Evolutionary conservation across 2,113 vertebrate genomes (phyloP), one percentile per base, ranked within the genome.

Genomic region (Calyptommatus sinebrachiatus): DNA sequence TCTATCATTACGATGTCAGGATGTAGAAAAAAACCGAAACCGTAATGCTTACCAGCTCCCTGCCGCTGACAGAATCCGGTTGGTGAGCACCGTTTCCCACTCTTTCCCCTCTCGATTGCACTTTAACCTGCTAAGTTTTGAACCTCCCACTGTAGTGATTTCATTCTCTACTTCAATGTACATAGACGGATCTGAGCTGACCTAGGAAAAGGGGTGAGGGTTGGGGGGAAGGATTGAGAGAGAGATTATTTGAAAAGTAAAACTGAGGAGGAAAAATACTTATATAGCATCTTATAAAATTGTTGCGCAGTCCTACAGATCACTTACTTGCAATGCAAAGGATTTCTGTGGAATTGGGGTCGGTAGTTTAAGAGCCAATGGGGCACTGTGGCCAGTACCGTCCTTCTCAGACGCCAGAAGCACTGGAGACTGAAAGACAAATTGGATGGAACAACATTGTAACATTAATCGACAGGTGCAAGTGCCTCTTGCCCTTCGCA

Each of bases 141-240:
- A 94, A 8, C 97, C 96, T 0, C 95, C 96, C 0, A 96, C 96
- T 0, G 93, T 28, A 0, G 96, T 95, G 76, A 97, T 94, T 77
- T 99, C 98, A 71, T 99, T 99, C 91, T 99, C 98, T 89, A 99
- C 97, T 91, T 99, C 97, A 81, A 99, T 92, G 85, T 97, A 97
- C 91, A 98, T 95, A 0, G 97, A 94, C 1, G 97, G 97, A 78
- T 99, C 97, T 63, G 95, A 95, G 92, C 97, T 97, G 88, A 98
- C 89, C 97, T 98, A 79, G 57, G 92, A 79, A n/a, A 53, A 78
- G 50, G 35, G 35, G 35, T 2, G 35, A 41, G 35, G 35, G 35
- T 41, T 41, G 35, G 35, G 35, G 35, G 35, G 35, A 41, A 41
- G 35, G 35, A 41, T n/a, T n/a, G n/a, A n/a, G 46, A 48, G 16